Evolutionary conservation across 2,888 invertebrate species (phyloP).

Genomic region (Elysia crispata): DNA sequence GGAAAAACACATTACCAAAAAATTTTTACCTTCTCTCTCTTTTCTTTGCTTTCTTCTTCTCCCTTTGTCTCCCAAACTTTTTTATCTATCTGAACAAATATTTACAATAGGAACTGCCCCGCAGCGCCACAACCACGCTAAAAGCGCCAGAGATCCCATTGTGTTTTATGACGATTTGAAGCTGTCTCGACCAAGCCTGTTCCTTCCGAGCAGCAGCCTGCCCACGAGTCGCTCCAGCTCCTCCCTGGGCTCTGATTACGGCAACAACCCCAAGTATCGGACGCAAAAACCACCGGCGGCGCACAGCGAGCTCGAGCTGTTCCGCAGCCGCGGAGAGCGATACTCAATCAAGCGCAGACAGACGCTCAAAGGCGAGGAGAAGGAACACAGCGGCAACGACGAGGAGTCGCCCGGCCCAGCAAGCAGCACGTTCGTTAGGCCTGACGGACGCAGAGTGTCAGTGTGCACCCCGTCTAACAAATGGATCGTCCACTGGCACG

Average conservation of each 20-base stretch:
- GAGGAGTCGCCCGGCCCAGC: too few relatives aligned
- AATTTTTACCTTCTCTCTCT: too few relatives aligned
- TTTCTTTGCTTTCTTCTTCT: too few relatives aligned
- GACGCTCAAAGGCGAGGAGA: too few relatives aligned
- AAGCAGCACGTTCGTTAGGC: not conserved
- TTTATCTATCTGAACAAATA: too few relatives aligned
- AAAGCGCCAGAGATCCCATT: slow-evolving; percentile 36
- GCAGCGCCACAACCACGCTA: not conserved
- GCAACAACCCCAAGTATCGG: slow-evolving; percentile 33
- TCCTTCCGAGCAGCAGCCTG: slow-evolving; percentile 10
- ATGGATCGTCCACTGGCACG: slow-evolving; percentile 45
- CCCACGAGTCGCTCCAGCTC: slow-evolving; percentile 22
- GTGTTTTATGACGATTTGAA: slow-evolving; percentile 41
- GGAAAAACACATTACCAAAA: too few relatives aligned
- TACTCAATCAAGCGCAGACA: slow-evolving; percentile 23
- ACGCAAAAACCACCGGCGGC: slow-evolving; percentile 13
- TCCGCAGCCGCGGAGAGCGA: slow-evolving; percentile 39
- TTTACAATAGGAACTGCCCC: not conserved
- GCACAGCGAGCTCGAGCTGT: slow-evolving; percentile 36
- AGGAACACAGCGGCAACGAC: too few relatives aligned
- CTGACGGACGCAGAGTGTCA: not conserved
- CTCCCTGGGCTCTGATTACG: slow-evolving; percentile 30
- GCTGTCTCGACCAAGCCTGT: not conserved
- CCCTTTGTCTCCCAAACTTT: too few relatives aligned
- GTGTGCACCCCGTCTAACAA: not conserved